A percentile compares a stretch with the other conserved stretches of the same genome.
These are phyloP conservation scores for Laspeyria flexula DNA, from an alignment of 2,888 invertebrate species.

Conservation along the genomic window DNA sequence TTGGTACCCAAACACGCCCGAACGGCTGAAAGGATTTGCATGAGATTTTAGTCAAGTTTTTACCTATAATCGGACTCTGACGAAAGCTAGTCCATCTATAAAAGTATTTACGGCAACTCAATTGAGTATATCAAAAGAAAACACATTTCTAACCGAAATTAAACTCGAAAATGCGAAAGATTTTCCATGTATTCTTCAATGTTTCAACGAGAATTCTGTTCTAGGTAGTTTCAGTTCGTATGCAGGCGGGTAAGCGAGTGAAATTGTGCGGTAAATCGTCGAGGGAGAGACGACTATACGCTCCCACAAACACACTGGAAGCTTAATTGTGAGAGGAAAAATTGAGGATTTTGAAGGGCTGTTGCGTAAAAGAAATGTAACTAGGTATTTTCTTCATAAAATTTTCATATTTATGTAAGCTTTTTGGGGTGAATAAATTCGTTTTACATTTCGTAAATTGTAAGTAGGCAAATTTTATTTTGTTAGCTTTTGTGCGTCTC, in stretches of 20 bases:
- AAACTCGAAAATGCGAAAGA: no score
- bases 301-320: constrained; percentile 8
- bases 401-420: neutral
- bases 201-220: neutral
- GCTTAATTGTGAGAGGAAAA: constrained; percentile 7
- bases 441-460: no score
- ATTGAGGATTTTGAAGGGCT: neutral
- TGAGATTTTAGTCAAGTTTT: no score
- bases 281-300: constrained; percentile 10
- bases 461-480: no score
- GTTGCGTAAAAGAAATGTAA: neutral
- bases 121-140: no score
- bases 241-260: constrained; percentile 20
- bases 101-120: no score
- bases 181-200: neutral
- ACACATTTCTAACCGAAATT: no score
- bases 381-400: neutral
- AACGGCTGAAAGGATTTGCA: no score
- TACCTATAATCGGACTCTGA: no score
- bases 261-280: constrained; percentile 36
- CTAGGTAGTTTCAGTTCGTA: neutral
- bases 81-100: no score
- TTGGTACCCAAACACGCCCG: no score
- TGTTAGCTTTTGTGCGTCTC: no score
- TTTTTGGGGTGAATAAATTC: neutral